phyloP scores from a whole-genome alignment of 2,797 vertebrate genomes.

The Betta splendens region DNA sequence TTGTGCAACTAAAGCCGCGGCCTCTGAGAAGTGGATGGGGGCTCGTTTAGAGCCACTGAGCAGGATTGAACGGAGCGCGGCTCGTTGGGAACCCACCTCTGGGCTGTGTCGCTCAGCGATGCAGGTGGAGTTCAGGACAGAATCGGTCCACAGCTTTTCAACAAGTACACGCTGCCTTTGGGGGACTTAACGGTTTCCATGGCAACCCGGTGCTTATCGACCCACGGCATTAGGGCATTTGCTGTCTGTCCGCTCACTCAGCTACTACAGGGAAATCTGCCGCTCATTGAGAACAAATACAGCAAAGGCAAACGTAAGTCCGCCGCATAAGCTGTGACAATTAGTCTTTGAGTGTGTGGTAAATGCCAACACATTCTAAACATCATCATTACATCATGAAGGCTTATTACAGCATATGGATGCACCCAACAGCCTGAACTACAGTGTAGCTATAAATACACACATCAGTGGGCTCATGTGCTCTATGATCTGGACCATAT shows the following conservation, averaged over 20 bases:
- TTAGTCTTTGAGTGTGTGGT: constrained; percentile 9
- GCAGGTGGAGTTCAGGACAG: constrained; percentile 8
- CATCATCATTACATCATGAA: too few relatives aligned
- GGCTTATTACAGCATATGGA: too few relatives aligned
- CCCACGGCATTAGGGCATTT: constrained; percentile 38
- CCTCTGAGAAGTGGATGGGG: constrained; percentile 24
- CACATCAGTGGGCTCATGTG: constrained; percentile 5
- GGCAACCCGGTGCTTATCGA: constrained; percentile 52
- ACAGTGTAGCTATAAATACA: constrained; percentile 5
- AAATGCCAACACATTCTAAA: neutral
- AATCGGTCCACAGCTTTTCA: constrained; percentile 22
- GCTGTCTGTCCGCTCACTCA: constrained; percentile 43
- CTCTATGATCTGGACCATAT: neutral
- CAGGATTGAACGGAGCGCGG: too few relatives aligned
- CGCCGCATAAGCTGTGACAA: constrained; percentile 17
- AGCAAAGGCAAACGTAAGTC: constrained; percentile 30
- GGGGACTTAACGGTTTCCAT: constrained; percentile 51
- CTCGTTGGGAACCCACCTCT: neutral
- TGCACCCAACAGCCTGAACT: neutral
- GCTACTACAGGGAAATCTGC: constrained; percentile 38
- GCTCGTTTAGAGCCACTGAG: constrained; percentile 28
- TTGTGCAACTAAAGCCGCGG: constrained; percentile 26
- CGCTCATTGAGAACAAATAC: constrained; percentile 40
- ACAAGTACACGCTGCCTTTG: constrained; percentile 19
- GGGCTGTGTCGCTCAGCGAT: constrained; percentile 10